Conservation (phyloP, 1,140 invertebrate genomes). For the Vollenhovia emeryi region DNA sequence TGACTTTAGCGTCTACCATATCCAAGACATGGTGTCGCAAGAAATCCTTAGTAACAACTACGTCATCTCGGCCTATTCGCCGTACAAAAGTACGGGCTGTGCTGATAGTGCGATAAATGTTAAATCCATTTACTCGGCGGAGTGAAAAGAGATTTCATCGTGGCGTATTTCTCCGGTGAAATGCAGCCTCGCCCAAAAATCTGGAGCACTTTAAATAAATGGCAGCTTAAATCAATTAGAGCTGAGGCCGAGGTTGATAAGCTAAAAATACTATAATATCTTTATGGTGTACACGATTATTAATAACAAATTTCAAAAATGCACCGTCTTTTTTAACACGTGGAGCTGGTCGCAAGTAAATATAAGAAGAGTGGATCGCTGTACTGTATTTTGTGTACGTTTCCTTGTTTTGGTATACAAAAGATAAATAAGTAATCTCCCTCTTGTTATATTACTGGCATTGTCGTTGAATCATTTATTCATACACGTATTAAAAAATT, state of each 20-base stretch:
- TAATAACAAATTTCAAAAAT: background rate
- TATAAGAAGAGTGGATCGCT: background rate
- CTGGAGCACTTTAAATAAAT: constrained; percentile 41
- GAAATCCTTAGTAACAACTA: constrained; percentile 8
- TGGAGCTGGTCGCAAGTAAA: background rate
- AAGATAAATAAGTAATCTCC: constrained; percentile 2
- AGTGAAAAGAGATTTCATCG: constrained; percentile 31
- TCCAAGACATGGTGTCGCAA: background rate
- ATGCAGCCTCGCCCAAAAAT: constrained; percentile 19
- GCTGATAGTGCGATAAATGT: constrained; percentile 28
- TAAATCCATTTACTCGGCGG: constrained; percentile 31
- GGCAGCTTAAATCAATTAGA: constrained; percentile 4
- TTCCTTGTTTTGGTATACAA: background rate
- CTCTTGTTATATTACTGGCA: background rate
- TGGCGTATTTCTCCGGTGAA: constrained; percentile 19
- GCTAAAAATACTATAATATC: background rate
- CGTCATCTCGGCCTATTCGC: background rate
- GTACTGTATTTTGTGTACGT: background rate
- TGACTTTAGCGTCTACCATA: background rate
- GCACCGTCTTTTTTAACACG: background rate
- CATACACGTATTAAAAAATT: background rate
- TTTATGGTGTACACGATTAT: background rate
- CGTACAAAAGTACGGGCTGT: constrained; percentile 13
- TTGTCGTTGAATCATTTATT: constrained; percentile 1
- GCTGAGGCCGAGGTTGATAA: background rate